phyloP scores from a whole-genome alignment of 2,797 vertebrate genomes.

The Nyctalus aviator region DNA sequence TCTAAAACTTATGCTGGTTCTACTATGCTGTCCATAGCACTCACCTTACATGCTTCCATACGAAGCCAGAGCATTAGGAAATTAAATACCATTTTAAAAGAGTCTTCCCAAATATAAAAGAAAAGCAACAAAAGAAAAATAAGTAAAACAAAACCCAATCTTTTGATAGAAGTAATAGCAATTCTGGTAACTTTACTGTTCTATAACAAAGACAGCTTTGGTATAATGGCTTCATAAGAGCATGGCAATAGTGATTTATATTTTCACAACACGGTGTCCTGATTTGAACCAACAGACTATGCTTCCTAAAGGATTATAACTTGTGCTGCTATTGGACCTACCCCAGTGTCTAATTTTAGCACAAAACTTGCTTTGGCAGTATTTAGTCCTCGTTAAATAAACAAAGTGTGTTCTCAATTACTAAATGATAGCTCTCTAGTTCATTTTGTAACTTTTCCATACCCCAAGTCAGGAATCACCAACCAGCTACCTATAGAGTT shows the following conservation, averaged over 20 bases:
- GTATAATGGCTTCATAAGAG: constrained; percentile 58
- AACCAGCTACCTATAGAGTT: constrained; percentile 71
- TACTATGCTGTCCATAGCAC: background rate
- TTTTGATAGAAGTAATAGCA: constrained; percentile 61
- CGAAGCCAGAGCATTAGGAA: constrained; percentile 35
- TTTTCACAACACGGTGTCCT: constrained; percentile 83
- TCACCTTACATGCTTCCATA: background rate
- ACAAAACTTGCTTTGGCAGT: constrained; percentile 80
- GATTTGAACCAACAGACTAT: constrained; percentile 83
- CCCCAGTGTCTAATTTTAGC: constrained; percentile 86
- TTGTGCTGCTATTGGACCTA: constrained; percentile 82
- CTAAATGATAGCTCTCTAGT: constrained; percentile 82
- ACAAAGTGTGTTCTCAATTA: constrained; percentile 83
- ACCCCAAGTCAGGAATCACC: constrained; percentile 79
- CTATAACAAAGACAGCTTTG: constrained; percentile 48
- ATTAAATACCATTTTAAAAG: constrained; percentile 70
- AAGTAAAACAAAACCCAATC: constrained; percentile 61
- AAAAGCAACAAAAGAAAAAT: background rate
- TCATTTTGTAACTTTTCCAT: constrained; percentile 83
- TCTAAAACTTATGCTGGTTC: constrained; percentile 9
- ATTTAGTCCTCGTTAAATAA: constrained; percentile 85
- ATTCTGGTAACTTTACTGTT: constrained; percentile 59
- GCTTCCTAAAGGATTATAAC: constrained; percentile 84
- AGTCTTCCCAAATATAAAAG: constrained; percentile 59
- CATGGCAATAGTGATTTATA: constrained; percentile 73